Evolutionary conservation across 2,113 vertebrate species (phyloP).

Genomic region (Saguinus midas): DNA sequence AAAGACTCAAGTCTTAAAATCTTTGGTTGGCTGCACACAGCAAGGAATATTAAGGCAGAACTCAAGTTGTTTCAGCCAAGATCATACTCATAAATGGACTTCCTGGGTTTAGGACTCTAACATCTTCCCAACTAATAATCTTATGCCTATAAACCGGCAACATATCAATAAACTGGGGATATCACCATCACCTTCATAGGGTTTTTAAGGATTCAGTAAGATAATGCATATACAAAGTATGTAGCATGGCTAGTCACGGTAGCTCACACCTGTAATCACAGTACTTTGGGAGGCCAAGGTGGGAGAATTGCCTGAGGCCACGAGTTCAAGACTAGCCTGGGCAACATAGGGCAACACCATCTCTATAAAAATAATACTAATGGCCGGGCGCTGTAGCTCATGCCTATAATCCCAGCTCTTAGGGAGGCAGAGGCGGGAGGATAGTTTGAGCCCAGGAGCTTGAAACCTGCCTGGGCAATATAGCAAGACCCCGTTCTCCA

Average conservation of each 20-base stretch:
- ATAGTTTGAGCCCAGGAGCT: too few relatives aligned
- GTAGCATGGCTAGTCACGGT: neutral
- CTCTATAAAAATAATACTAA: too few relatives aligned
- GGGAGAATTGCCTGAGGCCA: too few relatives aligned
- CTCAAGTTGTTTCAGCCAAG: conserved; percentile 7
- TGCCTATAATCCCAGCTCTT: too few relatives aligned
- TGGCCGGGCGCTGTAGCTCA: too few relatives aligned
- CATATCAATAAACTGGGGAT: neutral
- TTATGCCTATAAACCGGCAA: neutral
- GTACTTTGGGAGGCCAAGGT: too few relatives aligned
- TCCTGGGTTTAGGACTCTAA: neutral
- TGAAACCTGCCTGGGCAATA: too few relatives aligned
- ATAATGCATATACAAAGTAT: neutral
- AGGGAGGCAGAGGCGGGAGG: too few relatives aligned
- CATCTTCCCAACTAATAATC: neutral
- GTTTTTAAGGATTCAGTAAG: neutral
- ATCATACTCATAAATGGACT: conserved; percentile 34
- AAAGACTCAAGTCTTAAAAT: neutral
- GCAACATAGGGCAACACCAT: too few relatives aligned
- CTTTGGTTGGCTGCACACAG: neutral
- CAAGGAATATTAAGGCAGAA: neutral
- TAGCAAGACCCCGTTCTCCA: too few relatives aligned
- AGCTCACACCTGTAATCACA: too few relatives aligned
- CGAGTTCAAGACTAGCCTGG: too few relatives aligned
- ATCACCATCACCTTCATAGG: neutral